Base-by-base conservation (phyloP, 2,888 invertebrate species). In the Acronicta leporina region DNA sequence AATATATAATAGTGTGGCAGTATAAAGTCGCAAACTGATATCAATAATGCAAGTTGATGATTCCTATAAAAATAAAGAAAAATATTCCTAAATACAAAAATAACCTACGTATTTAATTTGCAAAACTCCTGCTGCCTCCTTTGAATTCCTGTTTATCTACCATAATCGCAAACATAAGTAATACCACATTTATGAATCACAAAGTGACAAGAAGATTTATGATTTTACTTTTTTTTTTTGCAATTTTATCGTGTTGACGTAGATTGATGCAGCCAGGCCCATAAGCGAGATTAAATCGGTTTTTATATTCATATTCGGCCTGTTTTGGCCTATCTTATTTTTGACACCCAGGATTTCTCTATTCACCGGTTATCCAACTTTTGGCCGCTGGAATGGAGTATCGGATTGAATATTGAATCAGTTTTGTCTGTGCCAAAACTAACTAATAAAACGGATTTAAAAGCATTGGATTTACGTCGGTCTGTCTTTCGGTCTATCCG, bases 251-350 rank as follows among this genome's bases (percentile, higher is more conserved):
- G 48, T 53, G 43, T 42, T 61, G 66, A 68, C 66, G 55, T 61
- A 58, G 72, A 80, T 80, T 78, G 69, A 78, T 78, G 73, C 63
- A 72, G 59, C 52, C 51, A 42, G 52, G 47, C 59, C 72, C 42
- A 59, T 68, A 62, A 65, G 46, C 65, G 57, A 55, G 64, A 68
- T 63, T 51, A 54, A 62, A 50, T n/a, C 52, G 55, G 62, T 41
- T 62, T 66, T 65, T 52, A 58, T 66, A 75, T 67, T 67, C 69
- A 67, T 63, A 30, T 20, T n/a, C 27, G 27, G 42, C 27, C 27
- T 47, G 38, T 71, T 59, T 55, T 10, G n/a, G n/a, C n/a, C 30
- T 38, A 27, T 45, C 51, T 50, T 50, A 52, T 74, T 63, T 64
- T 44, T 42, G 62, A 50, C 40, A 46, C 14, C 48, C 30, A n/a